Percentiles rank a stretch among this genome's conserved stretches.
phyloP scores from a whole-genome alignment of 2,797 vertebrate species.

The Jordanella pulchra region DNA sequence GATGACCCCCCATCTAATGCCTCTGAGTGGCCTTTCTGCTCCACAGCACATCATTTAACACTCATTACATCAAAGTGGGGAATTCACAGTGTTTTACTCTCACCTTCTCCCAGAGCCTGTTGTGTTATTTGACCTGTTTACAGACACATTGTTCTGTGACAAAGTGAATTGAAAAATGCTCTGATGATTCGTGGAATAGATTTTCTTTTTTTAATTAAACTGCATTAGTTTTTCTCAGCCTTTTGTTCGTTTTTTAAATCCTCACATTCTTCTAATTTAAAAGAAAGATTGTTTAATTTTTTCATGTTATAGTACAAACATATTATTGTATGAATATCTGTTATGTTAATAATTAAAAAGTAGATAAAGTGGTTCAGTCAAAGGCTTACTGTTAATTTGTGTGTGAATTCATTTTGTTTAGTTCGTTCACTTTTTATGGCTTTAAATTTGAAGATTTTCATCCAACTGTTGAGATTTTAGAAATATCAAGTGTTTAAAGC shows the following conservation, averaged over 20 bases:
- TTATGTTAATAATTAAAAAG: background rate
- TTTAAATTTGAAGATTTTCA: background rate
- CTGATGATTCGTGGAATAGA: constrained; percentile 4
- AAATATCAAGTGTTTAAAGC: background rate
- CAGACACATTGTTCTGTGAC: constrained; percentile 35
- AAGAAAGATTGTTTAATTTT: background rate
- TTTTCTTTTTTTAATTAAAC: background rate
- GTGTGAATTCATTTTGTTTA: background rate
- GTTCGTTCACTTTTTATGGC: background rate
- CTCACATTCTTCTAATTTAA: background rate
- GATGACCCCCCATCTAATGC: constrained; percentile 64
- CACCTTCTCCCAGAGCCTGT: constrained; percentile 25
- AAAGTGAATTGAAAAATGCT: constrained; percentile 25
- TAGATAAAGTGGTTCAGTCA: background rate
- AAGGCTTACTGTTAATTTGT: background rate
- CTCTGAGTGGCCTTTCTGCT: constrained; percentile 65
- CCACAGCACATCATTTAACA: constrained; percentile 68
- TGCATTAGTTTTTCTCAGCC: constrained; percentile 1
- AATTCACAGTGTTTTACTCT: constrained; percentile 53
- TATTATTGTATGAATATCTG: background rate
- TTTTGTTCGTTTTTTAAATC: background rate
- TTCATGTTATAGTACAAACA: background rate
- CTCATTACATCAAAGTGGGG: constrained; percentile 55
- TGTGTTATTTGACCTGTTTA: constrained; percentile 35
- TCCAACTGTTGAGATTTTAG: background rate